A percentile compares a stretch with the other conserved stretches of the same genome.
Evolutionary conservation across 1,140 invertebrate genomes (phyloP).

Genomic region (Anthonomus grandis): DNA sequence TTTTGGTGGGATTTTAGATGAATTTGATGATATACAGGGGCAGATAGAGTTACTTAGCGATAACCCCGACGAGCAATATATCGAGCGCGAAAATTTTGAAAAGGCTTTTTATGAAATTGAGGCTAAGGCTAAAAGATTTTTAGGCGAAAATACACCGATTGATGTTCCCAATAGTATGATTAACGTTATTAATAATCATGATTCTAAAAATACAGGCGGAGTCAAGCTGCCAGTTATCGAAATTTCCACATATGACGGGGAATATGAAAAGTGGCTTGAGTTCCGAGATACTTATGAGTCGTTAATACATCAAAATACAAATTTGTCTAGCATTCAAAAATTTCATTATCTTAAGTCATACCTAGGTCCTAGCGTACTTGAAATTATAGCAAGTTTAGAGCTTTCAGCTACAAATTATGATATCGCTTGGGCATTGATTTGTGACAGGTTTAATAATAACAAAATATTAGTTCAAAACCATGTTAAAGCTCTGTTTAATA

Average conservation of each 20-base stretch:
- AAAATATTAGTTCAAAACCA: slow-evolving; percentile 35
- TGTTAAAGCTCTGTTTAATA: slow-evolving; percentile 33
- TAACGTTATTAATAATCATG: background rate
- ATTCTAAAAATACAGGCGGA: background rate
- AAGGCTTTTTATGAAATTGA: background rate
- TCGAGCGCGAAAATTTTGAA: background rate
- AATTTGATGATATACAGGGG: slow-evolving; percentile 8
- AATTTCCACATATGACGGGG: slow-evolving; percentile 24
- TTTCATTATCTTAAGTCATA: slow-evolving; percentile 33
- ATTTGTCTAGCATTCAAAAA: slow-evolving; percentile 31
- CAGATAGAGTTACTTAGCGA: background rate
- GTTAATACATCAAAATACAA: slow-evolving; percentile 33
- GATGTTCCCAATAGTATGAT: background rate
- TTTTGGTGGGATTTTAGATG: background rate
- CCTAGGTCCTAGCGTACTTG: slow-evolving; percentile 25
- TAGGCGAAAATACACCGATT: background rate
- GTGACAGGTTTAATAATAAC: slow-evolving; percentile 37
- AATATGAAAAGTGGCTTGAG: slow-evolving; percentile 30
- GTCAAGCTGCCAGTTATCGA: slow-evolving; percentile 13
- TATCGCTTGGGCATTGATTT: slow-evolving; percentile 36
- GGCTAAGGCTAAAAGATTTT: background rate
- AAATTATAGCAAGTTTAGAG: slow-evolving; percentile 32
- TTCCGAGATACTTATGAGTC: slow-evolving; percentile 35
- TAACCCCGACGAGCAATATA: background rate
- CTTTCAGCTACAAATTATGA: slow-evolving; percentile 37